Conservation (phyloP, 2,113 vertebrate genomes). For the Sylvilagus bachmani region DNA sequence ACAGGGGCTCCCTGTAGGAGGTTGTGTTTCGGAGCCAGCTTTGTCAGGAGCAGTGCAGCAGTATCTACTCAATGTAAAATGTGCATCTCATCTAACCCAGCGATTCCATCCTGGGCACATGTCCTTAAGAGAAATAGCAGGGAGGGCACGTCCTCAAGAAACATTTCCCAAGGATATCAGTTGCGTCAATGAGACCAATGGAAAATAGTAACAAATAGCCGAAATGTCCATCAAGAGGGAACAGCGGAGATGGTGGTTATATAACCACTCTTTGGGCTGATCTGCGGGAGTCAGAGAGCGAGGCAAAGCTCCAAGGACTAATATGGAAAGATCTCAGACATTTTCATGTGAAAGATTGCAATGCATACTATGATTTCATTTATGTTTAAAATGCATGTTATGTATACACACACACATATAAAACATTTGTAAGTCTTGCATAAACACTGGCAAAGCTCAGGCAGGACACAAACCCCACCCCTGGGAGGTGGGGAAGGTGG, state of each 20-base stretch:
- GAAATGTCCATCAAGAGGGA: background rate
- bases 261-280: background rate
- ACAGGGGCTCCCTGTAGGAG: background rate
- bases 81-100: background rate
- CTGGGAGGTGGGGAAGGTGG: fast-evolving
- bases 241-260: slow-evolving; percentile 13
- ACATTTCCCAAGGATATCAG: slow-evolving; percentile 2
- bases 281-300: background rate
- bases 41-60: background rate
- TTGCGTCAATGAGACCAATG: background rate
- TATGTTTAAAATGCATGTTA: slow-evolving; percentile 14
- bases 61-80: background rate
- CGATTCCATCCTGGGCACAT: background rate
- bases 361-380: slow-evolving; percentile 1
- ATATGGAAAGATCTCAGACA: slow-evolving; percentile 5
- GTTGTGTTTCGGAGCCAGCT: background rate
- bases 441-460: background rate
- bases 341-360: slow-evolving; percentile 39
- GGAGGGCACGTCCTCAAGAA: background rate
- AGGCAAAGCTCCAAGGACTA: background rate
- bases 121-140: slow-evolving; percentile 12
- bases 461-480: background rate
- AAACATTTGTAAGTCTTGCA: background rate
- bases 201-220: background rate
- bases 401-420: background rate